Percentiles rank a stretch among this genome's conserved stretches.
Conservation (phyloP, 2,113 vertebrate species). For the Dipodomys ordii region DNA sequence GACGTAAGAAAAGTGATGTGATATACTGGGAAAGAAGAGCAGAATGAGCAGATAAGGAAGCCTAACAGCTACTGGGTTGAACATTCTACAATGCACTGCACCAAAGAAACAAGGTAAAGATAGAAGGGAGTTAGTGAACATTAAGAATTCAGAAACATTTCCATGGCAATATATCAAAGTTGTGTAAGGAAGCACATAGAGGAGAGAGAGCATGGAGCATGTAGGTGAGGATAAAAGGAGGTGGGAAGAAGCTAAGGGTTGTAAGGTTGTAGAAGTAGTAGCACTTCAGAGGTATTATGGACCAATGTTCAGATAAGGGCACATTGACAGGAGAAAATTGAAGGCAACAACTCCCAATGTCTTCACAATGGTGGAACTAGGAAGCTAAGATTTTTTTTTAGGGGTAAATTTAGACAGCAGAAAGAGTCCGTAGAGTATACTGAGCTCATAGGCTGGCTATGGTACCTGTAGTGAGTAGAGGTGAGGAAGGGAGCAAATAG, state of each 20-base stretch:
- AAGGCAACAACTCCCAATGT: not conserved
- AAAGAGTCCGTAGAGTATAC: rapidly evolving
- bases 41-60: rapidly evolving
- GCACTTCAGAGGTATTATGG: not conserved
- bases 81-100: rapidly evolving
- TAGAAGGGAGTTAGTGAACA: not conserved
- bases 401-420: not conserved
- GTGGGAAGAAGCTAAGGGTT: not conserved
- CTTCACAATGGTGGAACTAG: not conserved
- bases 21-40: not conserved
- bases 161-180: not conserved
- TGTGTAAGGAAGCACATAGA: not conserved
- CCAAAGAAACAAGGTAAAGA: not conserved
- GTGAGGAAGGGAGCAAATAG: not conserved
- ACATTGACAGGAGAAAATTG: not conserved
- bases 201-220: not conserved
- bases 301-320: not conserved
- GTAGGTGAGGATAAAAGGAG: not conserved
- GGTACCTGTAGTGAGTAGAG: not conserved
- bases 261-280: too few relatives aligned
- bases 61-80: rapidly evolving
- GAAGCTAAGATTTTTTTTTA: not conserved
- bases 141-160: not conserved
- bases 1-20: not conserved
- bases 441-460: not conserved